These are phyloP conservation scores for Lasioglossum calceatum DNA, from an alignment of 2,888 invertebrate species.

Conservation along the genomic window DNA sequence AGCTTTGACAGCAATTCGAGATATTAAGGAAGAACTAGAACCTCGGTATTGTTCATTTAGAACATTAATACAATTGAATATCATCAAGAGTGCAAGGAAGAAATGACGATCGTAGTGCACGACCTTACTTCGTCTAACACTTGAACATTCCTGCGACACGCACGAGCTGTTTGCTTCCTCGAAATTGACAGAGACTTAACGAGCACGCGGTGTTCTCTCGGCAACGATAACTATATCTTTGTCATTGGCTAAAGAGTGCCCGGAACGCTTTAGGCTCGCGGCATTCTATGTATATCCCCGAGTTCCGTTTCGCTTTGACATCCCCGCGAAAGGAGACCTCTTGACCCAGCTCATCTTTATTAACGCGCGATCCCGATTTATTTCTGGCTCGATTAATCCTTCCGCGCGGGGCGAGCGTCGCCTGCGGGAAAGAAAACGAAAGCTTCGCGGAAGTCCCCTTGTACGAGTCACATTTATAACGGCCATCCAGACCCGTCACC, in stretches of 20 bases:
- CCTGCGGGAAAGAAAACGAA: constrained; percentile 53
- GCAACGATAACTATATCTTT: background rate
- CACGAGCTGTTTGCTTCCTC: background rate
- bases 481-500: constrained; percentile 32
- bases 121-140: background rate
- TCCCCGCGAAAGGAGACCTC: constrained; percentile 34
- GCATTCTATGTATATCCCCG: constrained; percentile 42
- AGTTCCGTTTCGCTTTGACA: constrained; percentile 38
- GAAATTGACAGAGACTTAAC: background rate
- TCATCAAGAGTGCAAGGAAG: background rate
- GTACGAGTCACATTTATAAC: constrained; percentile 58
- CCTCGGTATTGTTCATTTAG: background rate
- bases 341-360: constrained; percentile 55
- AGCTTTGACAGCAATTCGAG: background rate
- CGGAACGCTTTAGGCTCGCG: constrained; percentile 19
- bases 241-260: background rate
- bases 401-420: constrained; percentile 31
- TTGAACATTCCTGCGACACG: background rate
- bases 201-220: background rate
- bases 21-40: background rate
- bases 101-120: background rate
- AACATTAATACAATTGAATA: background rate
- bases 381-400: constrained; percentile 62
- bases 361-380: constrained; percentile 55
- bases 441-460: constrained; percentile 57